Base-by-base conservation (phyloP, 2,888 invertebrate species). In the Pedicia rivosa region DNA sequence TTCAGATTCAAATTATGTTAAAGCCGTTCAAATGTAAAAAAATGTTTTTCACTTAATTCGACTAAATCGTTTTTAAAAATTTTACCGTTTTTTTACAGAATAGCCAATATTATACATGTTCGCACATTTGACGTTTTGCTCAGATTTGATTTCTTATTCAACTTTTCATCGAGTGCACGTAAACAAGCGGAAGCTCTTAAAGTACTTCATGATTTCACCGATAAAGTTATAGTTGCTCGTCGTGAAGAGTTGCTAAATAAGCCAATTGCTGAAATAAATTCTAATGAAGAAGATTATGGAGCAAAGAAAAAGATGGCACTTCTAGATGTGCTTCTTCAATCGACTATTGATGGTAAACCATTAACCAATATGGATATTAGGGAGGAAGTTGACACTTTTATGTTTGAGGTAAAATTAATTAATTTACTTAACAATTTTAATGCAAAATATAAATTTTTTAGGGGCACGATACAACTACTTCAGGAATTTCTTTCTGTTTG, bases 351-450 rank as follows among this genome's bases (percentile, higher is more conserved):
- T 38, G 74, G 70, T 0, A 49, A 62, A 39, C 65, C 63, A 4
- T 56, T 79, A 34, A 61, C 65, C 1, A 65, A 71, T 40, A 58
- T 67, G 7, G 67, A 68, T 40, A 66, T 79, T 6, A 61, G 72
- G 37, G 73, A 76, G 51, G 74, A 79, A 61, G 74, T 78, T 1
- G 72, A 78, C 42, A 78, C 78, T 0, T 76, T 78, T 44, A 72
- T 78, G 70, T 78, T 78, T 53, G 77, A 70, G 40, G 24, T 24
- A n/a, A n/a, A n/a, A n/a, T n/a, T n/a, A n/a, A n/a, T n/a, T n/a
- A 24, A 24, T 3, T 10, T 3, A 24, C 24, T n/a, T n/a, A n/a
- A n/a, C n/a, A 24, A 8, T 24, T 20, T 20, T 20, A 10, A 8
- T 3, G 24, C n/a, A 10, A n/a, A 20, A 20, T 6, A 10, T 24